These are phyloP conservation scores for Drosophila lacteicornis DNA, from an alignment of 1,140 invertebrate genomes.

Conservation along the genomic window DNA sequence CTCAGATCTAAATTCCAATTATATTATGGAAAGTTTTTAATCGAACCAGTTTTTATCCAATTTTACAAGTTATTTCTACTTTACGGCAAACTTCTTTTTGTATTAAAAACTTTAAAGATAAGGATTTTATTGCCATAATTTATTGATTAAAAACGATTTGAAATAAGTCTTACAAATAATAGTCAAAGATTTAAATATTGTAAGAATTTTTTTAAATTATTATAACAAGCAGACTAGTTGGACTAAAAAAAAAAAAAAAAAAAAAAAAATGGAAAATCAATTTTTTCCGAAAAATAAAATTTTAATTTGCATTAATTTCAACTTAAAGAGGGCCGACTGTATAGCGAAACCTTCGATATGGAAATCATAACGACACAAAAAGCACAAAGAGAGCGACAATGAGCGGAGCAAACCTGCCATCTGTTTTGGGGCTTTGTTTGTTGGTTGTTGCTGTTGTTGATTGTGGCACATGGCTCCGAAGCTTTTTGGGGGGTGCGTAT, in stretches of 20 bases:
- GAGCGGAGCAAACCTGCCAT: conserved; percentile 23
- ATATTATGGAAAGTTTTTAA: too few species aligned
- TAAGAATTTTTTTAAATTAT: too few species aligned
- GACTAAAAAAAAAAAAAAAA: too few species aligned
- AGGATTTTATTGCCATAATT: too few species aligned
- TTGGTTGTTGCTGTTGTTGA: conserved; percentile 11
- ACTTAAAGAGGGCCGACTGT: not conserved
- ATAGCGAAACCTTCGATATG: conserved; percentile 26
- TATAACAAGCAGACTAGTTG: too few species aligned
- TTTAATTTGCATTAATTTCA: not conserved
- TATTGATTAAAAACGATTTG: not conserved
- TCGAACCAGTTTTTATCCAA: too few species aligned
- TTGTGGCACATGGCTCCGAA: conserved; percentile 34
- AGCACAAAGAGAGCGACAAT: conserved; percentile 38
- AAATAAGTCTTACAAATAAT: not conserved
- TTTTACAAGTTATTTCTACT: too few species aligned
- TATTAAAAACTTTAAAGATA: too few species aligned
- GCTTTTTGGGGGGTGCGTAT: conserved; percentile 21
- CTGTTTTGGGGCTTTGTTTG: conserved; percentile 43
- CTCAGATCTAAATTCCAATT: too few species aligned
- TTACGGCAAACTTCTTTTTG: too few species aligned
- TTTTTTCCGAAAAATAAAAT: too few species aligned
- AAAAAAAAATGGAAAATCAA: too few species aligned
- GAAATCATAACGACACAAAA: conserved; percentile 27
- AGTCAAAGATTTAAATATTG: not conserved